Evolutionary conservation across 1,140 invertebrate genomes (phyloP).

Genomic region (Halesus radiatus): DNA sequence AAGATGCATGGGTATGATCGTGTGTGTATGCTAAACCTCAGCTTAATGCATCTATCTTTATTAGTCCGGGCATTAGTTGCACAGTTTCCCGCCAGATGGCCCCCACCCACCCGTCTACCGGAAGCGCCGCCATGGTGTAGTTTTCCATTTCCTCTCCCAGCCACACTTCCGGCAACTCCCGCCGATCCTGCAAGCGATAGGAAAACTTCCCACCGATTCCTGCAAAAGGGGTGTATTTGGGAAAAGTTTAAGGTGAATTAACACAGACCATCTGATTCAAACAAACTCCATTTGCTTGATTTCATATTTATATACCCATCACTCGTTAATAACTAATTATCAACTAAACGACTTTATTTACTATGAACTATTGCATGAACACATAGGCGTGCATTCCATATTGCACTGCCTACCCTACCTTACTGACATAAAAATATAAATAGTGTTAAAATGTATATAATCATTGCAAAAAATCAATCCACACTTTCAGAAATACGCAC

Average conservation of each 20-base stretch:
- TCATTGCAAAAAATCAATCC: too few relatives aligned
- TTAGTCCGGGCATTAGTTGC: constrained; percentile 25
- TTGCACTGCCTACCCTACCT: too few relatives aligned
- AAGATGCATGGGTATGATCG: too few relatives aligned
- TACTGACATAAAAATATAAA: too few relatives aligned
- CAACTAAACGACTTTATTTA: too few relatives aligned
- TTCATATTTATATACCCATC: background rate
- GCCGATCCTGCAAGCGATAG: constrained; percentile 50
- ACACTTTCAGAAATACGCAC: too few relatives aligned
- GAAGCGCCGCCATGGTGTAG: constrained; percentile 48
- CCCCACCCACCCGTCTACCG: constrained; percentile 8
- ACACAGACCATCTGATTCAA: background rate
- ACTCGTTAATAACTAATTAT: too few relatives aligned
- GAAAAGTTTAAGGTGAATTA: constrained; percentile 9
- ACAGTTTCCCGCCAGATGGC: constrained; percentile 25
- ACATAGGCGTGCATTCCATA: too few relatives aligned
- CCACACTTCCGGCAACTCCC: constrained; percentile 48
- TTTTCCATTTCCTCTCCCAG: constrained; percentile 53
- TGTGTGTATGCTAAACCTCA: background rate
- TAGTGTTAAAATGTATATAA: too few relatives aligned
- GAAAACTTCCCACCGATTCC: constrained; percentile 23
- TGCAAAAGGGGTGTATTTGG: background rate
- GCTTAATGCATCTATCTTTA: constrained; percentile 30
- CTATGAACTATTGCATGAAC: too few relatives aligned
- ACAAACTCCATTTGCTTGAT: background rate